phyloP scores from a whole-genome alignment of 2,113 vertebrate species.

The Caranx ignobilis region DNA sequence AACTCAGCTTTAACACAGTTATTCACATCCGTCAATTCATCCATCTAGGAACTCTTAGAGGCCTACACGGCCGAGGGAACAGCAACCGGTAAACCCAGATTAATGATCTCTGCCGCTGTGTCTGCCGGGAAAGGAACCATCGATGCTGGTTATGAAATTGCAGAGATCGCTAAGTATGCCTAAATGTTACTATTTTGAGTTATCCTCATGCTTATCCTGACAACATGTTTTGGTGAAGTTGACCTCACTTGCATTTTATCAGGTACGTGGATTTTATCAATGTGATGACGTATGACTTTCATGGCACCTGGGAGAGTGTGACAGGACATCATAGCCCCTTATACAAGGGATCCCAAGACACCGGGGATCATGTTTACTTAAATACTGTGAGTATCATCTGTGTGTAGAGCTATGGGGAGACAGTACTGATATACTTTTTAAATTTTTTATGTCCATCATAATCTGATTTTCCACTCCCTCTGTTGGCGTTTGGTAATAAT shows the following conservation, averaged over 20 bases:
- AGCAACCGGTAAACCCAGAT: slow-evolving; percentile 54
- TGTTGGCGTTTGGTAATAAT: too few relatives aligned
- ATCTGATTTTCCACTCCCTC: too few relatives aligned
- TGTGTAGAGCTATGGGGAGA: too few relatives aligned
- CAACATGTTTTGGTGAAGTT: not conserved
- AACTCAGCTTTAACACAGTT: not conserved
- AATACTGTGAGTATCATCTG: slow-evolving; percentile 79
- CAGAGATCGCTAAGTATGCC: slow-evolving; percentile 81
- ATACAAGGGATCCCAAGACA: slow-evolving; percentile 73
- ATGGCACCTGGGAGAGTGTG: slow-evolving; percentile 80
- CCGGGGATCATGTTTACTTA: slow-evolving; percentile 51
- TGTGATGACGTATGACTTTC: slow-evolving; percentile 89
- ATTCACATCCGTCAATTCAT: too few relatives aligned
- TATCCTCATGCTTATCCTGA: not conserved
- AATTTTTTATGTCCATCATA: too few relatives aligned
- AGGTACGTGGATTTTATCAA: slow-evolving; percentile 87
- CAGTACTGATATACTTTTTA: too few relatives aligned
- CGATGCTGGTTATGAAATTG: slow-evolving; percentile 84
- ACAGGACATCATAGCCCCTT: slow-evolving; percentile 87
- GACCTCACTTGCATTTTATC: not conserved
- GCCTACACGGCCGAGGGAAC: slow-evolving; percentile 79
- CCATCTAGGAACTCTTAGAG: slow-evolving; percentile 76
- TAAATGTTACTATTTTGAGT: not conserved
- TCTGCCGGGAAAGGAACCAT: slow-evolving; percentile 72
- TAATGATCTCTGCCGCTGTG: slow-evolving; percentile 85